A percentile compares a stretch with the other conserved stretches of the same genome.
Evolutionary conservation across 53 echinoderm and acorn worm species (phyloP).

Genomic region (Actinopyga echinites): DNA sequence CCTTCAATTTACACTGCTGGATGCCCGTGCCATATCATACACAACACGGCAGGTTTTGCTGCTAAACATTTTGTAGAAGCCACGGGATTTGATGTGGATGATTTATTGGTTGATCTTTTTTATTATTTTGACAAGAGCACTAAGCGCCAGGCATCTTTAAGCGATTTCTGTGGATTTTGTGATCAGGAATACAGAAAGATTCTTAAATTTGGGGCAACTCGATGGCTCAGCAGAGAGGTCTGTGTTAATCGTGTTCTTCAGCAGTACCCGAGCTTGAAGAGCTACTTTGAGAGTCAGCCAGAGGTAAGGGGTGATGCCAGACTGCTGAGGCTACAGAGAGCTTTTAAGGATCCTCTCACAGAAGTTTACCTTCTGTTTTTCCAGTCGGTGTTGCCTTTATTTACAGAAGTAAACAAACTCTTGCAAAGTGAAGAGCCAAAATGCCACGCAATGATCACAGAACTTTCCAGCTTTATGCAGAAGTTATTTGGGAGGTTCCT

Average conservation of each 20-base stretch:
- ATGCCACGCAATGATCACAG: no score
- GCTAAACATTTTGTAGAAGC: conserved; percentile 4
- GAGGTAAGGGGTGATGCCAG: background rate
- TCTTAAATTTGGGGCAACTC: background rate
- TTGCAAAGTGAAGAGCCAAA: no score
- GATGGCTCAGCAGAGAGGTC: conserved; percentile 8
- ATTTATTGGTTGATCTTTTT: conserved; percentile 12
- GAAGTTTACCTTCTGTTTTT: no score
- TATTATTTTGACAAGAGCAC: conserved; percentile 27
- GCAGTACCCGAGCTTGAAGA: background rate
- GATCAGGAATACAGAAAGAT: background rate
- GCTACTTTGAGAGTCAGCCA: background rate
- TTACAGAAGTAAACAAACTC: no score
- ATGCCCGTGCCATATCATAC: background rate
- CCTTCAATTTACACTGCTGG: background rate
- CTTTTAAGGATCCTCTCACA: no score
- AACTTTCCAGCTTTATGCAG: no score
- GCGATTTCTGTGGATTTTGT: background rate
- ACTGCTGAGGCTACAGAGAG: background rate
- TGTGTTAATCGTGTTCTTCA: background rate
- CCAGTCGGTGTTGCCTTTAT: no score
- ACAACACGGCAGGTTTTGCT: conserved; percentile 5
- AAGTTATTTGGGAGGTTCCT: no score
- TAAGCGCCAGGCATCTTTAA: background rate
- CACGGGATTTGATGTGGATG: conserved; percentile 6